Conservation (phyloP, 2,113 vertebrate species). For the Pluvialis apricaria region DNA sequence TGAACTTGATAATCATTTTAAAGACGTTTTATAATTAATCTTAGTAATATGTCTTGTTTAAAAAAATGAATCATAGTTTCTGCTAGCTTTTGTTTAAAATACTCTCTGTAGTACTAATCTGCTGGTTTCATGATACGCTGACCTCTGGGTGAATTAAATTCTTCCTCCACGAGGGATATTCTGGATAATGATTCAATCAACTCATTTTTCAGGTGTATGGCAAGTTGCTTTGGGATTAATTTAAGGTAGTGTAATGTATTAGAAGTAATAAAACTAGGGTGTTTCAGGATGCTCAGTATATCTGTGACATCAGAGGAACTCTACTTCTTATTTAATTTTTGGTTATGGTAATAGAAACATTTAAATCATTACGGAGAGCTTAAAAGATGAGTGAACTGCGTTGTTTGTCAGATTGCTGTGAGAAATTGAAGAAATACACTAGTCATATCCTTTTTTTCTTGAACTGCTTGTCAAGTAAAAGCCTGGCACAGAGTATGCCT, state of each 20-base stretch:
- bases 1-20: constrained; percentile 6
- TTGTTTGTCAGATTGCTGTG: background rate
- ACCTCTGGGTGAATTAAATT: background rate
- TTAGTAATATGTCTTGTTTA: background rate
- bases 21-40: background rate
- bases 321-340: background rate
- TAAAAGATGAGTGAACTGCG: background rate
- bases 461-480: background rate
- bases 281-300: background rate
- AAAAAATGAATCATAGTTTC: background rate
- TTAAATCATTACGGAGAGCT: background rate
- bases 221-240: background rate
- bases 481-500: background rate
- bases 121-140: background rate
- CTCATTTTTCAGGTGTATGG: background rate
- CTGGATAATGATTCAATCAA: background rate
- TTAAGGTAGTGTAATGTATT: background rate
- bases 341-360: background rate
- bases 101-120: background rate
- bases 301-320: background rate
- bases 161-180: background rate
- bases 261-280: background rate
- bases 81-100: background rate
- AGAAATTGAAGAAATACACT: background rate
- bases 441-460: background rate